Conservation (phyloP, 2,888 invertebrate species). For the Heliconius cydno region DNA sequence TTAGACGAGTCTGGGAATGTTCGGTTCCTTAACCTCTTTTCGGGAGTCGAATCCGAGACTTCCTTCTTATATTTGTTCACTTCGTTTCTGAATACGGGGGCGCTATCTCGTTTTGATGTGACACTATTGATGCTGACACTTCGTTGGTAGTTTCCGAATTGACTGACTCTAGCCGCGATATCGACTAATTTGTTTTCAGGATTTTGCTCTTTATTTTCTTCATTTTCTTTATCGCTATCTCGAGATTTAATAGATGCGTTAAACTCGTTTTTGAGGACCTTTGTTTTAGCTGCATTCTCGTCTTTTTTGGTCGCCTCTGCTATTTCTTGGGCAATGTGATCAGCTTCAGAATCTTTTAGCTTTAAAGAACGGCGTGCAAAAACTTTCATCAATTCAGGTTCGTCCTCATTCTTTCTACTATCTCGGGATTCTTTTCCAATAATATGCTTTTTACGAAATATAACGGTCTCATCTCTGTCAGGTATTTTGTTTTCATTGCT, state of each 20-base stretch:
- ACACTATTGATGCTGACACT: slow-evolving; percentile 77
- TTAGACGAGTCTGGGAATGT: slow-evolving; percentile 80
- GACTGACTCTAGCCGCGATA: slow-evolving; percentile 75
- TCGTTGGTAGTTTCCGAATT: slow-evolving; percentile 77
- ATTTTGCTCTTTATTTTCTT: slow-evolving; percentile 66
- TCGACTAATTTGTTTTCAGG: slow-evolving; percentile 73
- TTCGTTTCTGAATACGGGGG: slow-evolving; percentile 73
- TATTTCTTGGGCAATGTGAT: slow-evolving; percentile 83
- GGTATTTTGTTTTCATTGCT: slow-evolving; percentile 73
- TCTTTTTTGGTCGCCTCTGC: slow-evolving; percentile 72
- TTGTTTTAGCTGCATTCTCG: slow-evolving; percentile 63
- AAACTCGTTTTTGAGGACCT: slow-evolving; percentile 75
- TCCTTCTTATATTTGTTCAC: slow-evolving; percentile 80
- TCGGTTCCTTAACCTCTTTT: slow-evolving; percentile 76
- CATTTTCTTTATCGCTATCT: slow-evolving; percentile 90
- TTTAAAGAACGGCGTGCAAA: slow-evolving; percentile 92
- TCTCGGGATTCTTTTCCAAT: slow-evolving; percentile 71
- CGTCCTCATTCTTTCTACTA: slow-evolving; percentile 84
- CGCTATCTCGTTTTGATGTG: slow-evolving; percentile 73
- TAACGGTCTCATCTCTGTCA: slow-evolving; percentile 77
- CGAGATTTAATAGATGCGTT: slow-evolving; percentile 83
- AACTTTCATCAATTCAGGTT: slow-evolving; percentile 92
- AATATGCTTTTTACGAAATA: slow-evolving; percentile 83
- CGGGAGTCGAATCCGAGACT: slow-evolving; percentile 79
- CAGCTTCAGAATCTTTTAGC: slow-evolving; percentile 88